A percentile compares a stretch with the other conserved stretches of the same genome.
phyloP scores from a whole-genome alignment of 1,140 invertebrate genomes.

The Tetragnatha versicolor region DNA sequence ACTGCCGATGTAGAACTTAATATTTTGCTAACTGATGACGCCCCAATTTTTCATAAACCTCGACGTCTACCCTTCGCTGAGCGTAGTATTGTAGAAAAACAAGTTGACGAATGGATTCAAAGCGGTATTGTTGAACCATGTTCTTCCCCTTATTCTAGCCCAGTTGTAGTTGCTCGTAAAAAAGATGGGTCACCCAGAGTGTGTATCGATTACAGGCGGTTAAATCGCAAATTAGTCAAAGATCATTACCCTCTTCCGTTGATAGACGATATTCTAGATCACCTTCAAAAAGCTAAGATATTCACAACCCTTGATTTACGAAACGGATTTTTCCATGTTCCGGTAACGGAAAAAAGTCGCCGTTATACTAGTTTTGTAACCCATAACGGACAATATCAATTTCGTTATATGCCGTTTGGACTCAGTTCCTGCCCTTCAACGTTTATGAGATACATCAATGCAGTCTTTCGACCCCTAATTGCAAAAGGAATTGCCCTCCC shows the following conservation, averaged over 20 bases:
- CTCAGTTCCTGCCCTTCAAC: not conserved
- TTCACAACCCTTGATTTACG: conserved; percentile 2
- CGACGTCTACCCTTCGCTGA: not conserved
- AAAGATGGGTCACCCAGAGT: not conserved
- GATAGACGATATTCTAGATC: conserved; percentile 59
- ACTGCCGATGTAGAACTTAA: not conserved
- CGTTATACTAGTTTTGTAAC: not conserved
- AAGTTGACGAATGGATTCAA: too few species aligned
- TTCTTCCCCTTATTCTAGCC: conserved; percentile 63
- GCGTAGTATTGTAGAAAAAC: not conserved
- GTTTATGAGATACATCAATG: conserved; percentile 23
- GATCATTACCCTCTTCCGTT: conserved; percentile 68
- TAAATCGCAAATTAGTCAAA: conserved; percentile 64
- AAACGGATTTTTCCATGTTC: conserved; percentile 19
- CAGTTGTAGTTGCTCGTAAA: not conserved
- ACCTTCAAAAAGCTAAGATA: not conserved
- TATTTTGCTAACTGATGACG: not conserved
- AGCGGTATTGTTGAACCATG: too few species aligned
- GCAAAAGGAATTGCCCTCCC: not conserved
- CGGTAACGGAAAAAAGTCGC: not conserved
- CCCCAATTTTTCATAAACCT: not conserved
- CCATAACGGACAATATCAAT: not conserved
- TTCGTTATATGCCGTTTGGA: not conserved
- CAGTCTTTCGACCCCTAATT: not conserved
- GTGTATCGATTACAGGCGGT: conserved; percentile 65